phyloP scores from a whole-genome alignment of 1,140 invertebrate species.

The Hylaeus anthracinus region DNA sequence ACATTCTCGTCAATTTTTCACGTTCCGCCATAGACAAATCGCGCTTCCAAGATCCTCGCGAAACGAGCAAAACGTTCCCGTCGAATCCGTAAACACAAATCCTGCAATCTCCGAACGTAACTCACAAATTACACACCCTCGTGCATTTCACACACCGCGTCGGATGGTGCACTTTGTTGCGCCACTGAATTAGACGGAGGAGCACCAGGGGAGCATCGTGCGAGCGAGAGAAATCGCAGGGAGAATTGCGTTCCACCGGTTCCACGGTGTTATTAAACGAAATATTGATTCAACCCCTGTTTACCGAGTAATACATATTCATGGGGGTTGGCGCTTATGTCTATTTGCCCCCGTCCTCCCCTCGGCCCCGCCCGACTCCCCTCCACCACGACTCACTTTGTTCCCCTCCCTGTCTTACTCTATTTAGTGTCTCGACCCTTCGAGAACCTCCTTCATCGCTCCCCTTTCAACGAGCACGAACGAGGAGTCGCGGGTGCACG shows the following conservation, averaged over 20 bases:
- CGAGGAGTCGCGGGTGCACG: conserved; percentile 11
- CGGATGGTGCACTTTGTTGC: too few relatives aligned
- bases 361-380: conserved; percentile 34
- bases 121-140: too few relatives aligned
- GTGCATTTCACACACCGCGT: too few relatives aligned
- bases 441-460: background rate
- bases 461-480: background rate
- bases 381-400: background rate
- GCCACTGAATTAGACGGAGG: background rate
- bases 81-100: too few relatives aligned
- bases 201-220: background rate
- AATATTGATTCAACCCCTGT: conserved; percentile 81
- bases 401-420: conserved; percentile 27
- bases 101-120: too few relatives aligned
- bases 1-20: too few relatives aligned
- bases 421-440: conserved; percentile 27
- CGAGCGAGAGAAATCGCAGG: conserved; percentile 6
- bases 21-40: too few relatives aligned
- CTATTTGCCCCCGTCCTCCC: conserved; percentile 70
- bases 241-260: conserved; percentile 50
- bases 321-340: conserved; percentile 75
- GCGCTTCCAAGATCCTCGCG: too few relatives aligned
- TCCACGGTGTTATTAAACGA: conserved; percentile 79
- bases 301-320: conserved; percentile 81
- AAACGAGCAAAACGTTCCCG: too few relatives aligned